Evolutionary conservation across 2,797 vertebrate genomes (phyloP).

Genomic region (Philypnodon macrostomus): DNA sequence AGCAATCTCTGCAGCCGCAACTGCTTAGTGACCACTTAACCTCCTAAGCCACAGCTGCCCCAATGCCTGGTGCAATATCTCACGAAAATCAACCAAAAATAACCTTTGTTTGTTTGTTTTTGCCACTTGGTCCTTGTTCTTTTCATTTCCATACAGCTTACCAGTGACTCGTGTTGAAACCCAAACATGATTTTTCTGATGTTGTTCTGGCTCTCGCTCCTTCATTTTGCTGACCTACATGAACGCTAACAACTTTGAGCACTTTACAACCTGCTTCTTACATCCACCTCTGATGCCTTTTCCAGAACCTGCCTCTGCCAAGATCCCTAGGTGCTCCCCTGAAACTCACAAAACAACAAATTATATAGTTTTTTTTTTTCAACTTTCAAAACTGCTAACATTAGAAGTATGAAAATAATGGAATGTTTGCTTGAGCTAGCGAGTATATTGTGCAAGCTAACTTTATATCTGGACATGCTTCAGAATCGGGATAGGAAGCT

Average conservation of each 20-base stretch:
- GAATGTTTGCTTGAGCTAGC: no score
- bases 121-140: no score
- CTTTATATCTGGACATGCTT: constrained; percentile 33
- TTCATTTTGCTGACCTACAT: constrained; percentile 39
- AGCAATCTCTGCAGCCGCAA: no score
- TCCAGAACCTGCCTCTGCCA: constrained; percentile 46
- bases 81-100: neutral
- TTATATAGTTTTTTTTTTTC: no score
- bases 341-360: constrained; percentile 22
- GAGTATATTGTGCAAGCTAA: no score
- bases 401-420: no score
- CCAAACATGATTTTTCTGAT: constrained; percentile 6
- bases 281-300: constrained; percentile 48
- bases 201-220: constrained; percentile 6
- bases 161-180: neutral
- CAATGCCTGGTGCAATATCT: no score
- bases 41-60: no score
- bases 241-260: constrained; percentile 18
- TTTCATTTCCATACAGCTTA: constrained; percentile 4
- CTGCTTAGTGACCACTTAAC: no score
- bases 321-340: constrained; percentile 16
- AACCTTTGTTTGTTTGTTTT: neutral
- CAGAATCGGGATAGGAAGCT: neutral
- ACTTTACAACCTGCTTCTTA: constrained; percentile 43
- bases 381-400: no score